Conservation (phyloP, 2,113 vertebrate species). For the Oryzias curvinotus region DNA sequence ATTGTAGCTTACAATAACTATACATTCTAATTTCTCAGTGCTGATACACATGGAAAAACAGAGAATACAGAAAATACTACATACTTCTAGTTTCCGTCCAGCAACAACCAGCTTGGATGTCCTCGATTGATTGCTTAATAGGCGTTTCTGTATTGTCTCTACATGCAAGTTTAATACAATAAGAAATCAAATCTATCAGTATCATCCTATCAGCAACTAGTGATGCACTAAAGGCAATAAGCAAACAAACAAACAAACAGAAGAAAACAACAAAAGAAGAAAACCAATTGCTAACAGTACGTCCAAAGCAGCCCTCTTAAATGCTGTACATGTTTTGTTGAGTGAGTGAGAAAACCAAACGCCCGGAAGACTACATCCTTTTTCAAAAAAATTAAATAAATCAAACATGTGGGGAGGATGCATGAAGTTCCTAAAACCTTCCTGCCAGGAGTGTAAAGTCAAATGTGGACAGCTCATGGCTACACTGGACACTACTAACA, state of each 20-base stretch:
- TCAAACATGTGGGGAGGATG: constrained; percentile 52
- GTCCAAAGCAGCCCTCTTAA: constrained; percentile 79
- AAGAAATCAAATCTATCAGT: constrained; percentile 68
- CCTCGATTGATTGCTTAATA: constrained; percentile 76
- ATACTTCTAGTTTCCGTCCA: constrained; percentile 72
- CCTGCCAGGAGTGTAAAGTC: constrained; percentile 59
- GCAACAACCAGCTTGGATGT: constrained; percentile 73
- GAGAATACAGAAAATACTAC: constrained; percentile 78
- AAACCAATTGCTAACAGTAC: constrained; percentile 67
- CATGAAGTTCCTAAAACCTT: constrained; percentile 52
- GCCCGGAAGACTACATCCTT: constrained; percentile 74
- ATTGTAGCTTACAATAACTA: constrained; percentile 80
- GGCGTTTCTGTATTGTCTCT: constrained; percentile 72
- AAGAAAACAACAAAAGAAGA: constrained; percentile 19
- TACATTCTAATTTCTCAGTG: constrained; percentile 84
- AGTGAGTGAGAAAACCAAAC: constrained; percentile 49
- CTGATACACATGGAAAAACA: constrained; percentile 81
- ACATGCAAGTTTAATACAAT: constrained; percentile 78
- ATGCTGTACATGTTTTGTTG: constrained; percentile 70
- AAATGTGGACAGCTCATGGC: constrained; percentile 62
- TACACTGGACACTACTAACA: constrained; percentile 66
- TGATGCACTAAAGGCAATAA: constrained; percentile 75
- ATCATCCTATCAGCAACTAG: constrained; percentile 72
- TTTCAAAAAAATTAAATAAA: constrained; percentile 27
- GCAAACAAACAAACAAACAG: constrained; percentile 48